Conservation (phyloP, 2,888 invertebrate genomes). For the Morpho achilles region DNA sequence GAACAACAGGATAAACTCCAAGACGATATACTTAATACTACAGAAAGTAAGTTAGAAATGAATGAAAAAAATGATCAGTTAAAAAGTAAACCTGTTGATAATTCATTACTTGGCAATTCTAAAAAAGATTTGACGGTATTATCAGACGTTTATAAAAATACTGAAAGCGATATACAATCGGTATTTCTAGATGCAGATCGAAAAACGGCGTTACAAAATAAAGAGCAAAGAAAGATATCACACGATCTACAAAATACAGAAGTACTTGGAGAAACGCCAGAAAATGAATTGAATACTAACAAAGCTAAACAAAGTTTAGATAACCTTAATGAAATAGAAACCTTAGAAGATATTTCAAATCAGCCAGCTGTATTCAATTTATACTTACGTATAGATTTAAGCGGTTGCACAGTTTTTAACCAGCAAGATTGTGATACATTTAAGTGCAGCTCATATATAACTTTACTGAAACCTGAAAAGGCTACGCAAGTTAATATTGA, state of each 20-base stretch:
- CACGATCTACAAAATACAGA: neutral
- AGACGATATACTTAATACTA: neutral
- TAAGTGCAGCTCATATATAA: conserved; percentile 23
- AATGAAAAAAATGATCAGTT: conserved; percentile 2
- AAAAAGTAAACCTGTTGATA: neutral
- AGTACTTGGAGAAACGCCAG: neutral
- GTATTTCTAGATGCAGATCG: conserved; percentile 9
- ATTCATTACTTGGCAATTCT: neutral
- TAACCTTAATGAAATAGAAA: neutral
- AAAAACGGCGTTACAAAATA: neutral
- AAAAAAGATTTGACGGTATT: conserved; percentile 7
- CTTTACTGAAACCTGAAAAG: conserved; percentile 35
- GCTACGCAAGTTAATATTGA: conserved; percentile 38
- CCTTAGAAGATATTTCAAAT: conserved; percentile 24
- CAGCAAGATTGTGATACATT: neutral
- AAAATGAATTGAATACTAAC: neutral
- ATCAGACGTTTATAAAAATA: conserved; percentile 24
- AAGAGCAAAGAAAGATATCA: neutral
- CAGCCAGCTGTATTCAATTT: conserved; percentile 46
- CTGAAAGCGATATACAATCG: conserved; percentile 29
- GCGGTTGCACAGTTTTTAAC: conserved; percentile 28
- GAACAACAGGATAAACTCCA: neutral
- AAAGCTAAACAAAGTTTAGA: neutral
- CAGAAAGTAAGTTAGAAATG: neutral
- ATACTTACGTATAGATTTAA: conserved; percentile 48